Base-by-base conservation (phyloP, 2,797 vertebrate genomes). In the Urophycis tenuis region DNA sequence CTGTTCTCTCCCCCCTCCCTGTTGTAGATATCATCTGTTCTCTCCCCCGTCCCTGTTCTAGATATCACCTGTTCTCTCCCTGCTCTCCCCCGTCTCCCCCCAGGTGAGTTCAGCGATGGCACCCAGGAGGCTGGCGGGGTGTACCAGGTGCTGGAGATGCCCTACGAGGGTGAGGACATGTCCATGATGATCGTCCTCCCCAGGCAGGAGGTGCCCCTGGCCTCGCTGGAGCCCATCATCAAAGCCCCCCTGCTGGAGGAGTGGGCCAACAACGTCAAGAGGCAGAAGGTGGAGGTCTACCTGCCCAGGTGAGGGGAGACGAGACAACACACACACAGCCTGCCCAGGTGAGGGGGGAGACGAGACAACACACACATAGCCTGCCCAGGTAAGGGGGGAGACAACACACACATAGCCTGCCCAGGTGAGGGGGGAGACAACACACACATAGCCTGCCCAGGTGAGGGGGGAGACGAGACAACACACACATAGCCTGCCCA, bases 131-230 rank as follows among this genome's bases (percentile, higher is more conserved):
- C 97, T 0, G 97, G 98, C 0, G 98, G 98, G 6, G 95, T 98
- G 79, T 99, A 99, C 87, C 98, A 99, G 92, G 98, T 99, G 25
- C 82, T 99, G 84, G 98, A 99, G 91, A 98, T 99, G 88, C 96
- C 96, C 0, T 99, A 99, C 2, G 96, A 98, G 77, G 96, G 96
- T 17, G 96, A 98, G 72, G 95, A 96, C 79, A 92, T 97, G 81
- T 96, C 96, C 85, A 98, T 99, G 96, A 94, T 97, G 95, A 94
- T 99, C 0, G 83, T 97, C 11, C 93, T 99, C 67, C 96, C 97
- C 79, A 93, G 97, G 60, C 98, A 99, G 88, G 98, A 99, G 85
- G 97, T 99, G 25, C 97, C 95, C 0, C 91, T 99, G 85, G 95
- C 93, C 71, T 92, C 95, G 0, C 89, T 99, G 89, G 98, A 99